Conservation (phyloP, 2,113 vertebrate genomes). For the Chionis minor region DNA sequence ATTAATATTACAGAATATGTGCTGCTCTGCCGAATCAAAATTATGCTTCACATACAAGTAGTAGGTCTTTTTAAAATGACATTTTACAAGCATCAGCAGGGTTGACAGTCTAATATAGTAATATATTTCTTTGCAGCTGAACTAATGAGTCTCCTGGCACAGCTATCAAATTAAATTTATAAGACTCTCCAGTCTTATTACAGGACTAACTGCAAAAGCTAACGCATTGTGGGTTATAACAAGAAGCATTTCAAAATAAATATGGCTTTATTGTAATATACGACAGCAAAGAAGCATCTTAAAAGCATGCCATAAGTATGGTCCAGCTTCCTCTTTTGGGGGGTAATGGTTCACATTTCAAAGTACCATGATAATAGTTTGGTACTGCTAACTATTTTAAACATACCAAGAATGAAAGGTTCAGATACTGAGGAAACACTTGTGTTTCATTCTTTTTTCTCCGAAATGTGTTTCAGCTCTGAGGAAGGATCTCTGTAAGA, state of each 20-base stretch:
- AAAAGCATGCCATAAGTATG: background rate
- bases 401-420: background rate
- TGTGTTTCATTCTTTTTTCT: background rate
- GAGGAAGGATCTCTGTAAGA: background rate
- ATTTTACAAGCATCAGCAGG: slow-evolving; percentile 72
- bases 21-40: slow-evolving; percentile 58
- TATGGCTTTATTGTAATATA: slow-evolving; percentile 60
- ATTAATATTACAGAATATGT: slow-evolving; percentile 33
- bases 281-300: background rate
- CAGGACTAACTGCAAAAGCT: slow-evolving; percentile 66
- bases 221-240: slow-evolving; percentile 61
- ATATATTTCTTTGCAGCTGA: slow-evolving; percentile 71
- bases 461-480: background rate
- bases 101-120: slow-evolving; percentile 70
- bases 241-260: slow-evolving; percentile 70
- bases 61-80: slow-evolving; percentile 68
- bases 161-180: slow-evolving; percentile 81
- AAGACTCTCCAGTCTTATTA: slow-evolving; percentile 77
- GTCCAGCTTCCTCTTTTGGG: background rate
- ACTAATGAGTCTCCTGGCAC: slow-evolving; percentile 78
- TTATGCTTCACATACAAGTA: slow-evolving; percentile 56
- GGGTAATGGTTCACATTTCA: background rate
- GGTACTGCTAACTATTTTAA: background rate
- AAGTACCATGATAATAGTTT: background rate
- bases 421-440: background rate